Percentiles rank a stretch among this genome's conserved stretches.
phyloP scores from a whole-genome alignment of 2,797 vertebrate genomes.

The Malacoctenus gilli region DNA sequence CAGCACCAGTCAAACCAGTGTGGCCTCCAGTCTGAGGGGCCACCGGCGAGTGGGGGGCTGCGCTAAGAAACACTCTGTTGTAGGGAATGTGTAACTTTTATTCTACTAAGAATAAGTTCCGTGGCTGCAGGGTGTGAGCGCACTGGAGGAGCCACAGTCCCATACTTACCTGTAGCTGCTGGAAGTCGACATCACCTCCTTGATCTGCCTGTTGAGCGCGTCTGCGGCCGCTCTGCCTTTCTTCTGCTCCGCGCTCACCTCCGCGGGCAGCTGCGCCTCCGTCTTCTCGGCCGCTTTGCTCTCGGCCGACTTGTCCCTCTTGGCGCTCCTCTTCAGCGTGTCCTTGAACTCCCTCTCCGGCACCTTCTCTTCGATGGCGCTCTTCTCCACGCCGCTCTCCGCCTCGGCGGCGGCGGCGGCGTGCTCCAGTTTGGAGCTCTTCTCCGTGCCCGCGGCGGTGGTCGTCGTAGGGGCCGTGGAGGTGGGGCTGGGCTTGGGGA shows the following conservation, averaged over 20 bases:
- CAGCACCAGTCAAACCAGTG: neutral
- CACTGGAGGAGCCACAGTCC: too few relatives aligned
- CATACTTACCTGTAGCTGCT: slow-evolving; percentile 92
- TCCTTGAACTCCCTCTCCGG: slow-evolving; percentile 78
- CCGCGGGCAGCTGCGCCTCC: slow-evolving; percentile 47
- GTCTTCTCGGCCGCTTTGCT: slow-evolving; percentile 57
- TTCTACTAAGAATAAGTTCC: too few relatives aligned
- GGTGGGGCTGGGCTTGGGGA: slow-evolving; percentile 86
- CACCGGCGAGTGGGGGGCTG: too few relatives aligned
- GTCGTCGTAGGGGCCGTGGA: slow-evolving; percentile 48
- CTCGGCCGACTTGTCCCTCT: slow-evolving; percentile 69
- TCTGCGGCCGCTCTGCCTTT: slow-evolving; percentile 89
- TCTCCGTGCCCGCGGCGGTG: slow-evolving; percentile 25
- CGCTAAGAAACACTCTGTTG: too few relatives aligned
- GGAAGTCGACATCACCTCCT: slow-evolving; percentile 87
- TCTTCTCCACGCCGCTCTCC: slow-evolving; percentile 83
- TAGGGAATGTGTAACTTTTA: too few relatives aligned
- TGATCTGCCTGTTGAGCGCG: slow-evolving; percentile 94
- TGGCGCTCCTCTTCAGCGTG: slow-evolving; percentile 58
- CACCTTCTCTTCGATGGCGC: slow-evolving; percentile 80
- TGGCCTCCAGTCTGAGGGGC: too few relatives aligned
- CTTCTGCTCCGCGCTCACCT: slow-evolving; percentile 74
- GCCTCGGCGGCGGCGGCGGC: slow-evolving; percentile 61
- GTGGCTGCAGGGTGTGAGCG: too few relatives aligned
- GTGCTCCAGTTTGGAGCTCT: too few relatives aligned